Conservation (phyloP, 1,140 invertebrate genomes). For the Macrosteles quadrilineatus region DNA sequence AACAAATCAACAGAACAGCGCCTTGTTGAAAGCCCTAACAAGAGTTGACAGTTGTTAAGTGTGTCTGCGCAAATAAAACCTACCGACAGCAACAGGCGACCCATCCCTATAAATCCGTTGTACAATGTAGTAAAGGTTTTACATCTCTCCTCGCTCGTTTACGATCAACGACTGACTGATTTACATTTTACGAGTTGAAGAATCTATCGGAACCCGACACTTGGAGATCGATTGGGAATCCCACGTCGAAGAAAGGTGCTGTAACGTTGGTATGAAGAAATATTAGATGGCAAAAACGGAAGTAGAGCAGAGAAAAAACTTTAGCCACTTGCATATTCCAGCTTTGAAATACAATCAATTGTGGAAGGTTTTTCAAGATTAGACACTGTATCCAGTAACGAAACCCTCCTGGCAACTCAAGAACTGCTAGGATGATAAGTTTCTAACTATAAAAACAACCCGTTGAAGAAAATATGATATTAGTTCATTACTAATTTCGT, state of each 20-base stretch:
- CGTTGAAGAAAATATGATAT: no score
- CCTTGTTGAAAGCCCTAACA: not conserved
- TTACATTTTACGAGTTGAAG: slow-evolving; percentile 24
- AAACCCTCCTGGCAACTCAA: no score
- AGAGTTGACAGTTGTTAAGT: slow-evolving; percentile 2
- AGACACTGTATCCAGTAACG: no score
- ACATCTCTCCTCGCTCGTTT: not conserved
- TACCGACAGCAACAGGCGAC: not conserved
- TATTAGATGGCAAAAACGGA: no score
- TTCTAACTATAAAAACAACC: no score
- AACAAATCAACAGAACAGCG: not conserved
- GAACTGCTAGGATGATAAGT: no score
- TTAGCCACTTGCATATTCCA: no score
- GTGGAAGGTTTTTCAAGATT: no score
- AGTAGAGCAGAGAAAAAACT: no score
- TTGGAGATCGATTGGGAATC: not conserved
- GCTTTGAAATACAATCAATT: no score
- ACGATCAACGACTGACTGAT: not conserved
- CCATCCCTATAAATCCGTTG: slow-evolving; percentile 18
- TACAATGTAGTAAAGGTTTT: slow-evolving; percentile 21
- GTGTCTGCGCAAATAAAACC: slow-evolving; percentile 16
- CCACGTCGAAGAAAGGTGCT: not conserved
- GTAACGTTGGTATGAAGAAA: no score
- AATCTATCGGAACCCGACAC: slow-evolving; percentile 20
- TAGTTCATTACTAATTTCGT: no score